Conservation (phyloP, 2,888 invertebrate genomes). For the Cremastinae sp. region DNA sequence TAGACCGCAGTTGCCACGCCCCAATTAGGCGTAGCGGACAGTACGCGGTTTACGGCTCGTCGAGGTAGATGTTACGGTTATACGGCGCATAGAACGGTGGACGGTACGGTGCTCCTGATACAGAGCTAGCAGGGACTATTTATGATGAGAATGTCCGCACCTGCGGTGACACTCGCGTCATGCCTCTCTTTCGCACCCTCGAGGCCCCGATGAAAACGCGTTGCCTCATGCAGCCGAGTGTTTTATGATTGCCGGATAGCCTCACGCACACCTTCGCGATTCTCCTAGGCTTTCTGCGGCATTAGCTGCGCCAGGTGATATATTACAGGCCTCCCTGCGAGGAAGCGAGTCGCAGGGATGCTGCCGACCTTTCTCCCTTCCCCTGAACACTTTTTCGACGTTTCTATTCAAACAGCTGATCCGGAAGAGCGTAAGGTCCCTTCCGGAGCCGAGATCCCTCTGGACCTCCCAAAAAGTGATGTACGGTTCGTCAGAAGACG, state of each 20-base stretch:
- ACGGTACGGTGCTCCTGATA: background rate
- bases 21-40: slow-evolving; percentile 76
- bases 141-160: slow-evolving; percentile 80
- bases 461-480: background rate
- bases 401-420: slow-evolving; percentile 37
- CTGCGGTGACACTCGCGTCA: slow-evolving; percentile 77
- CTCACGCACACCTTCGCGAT: slow-evolving; percentile 73
- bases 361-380: slow-evolving; percentile 58
- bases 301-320: slow-evolving; percentile 74
- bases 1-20: slow-evolving; percentile 73
- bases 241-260: slow-evolving; percentile 75
- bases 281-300: slow-evolving; percentile 55
- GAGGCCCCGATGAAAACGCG: slow-evolving; percentile 41
- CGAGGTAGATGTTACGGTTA: slow-evolving; percentile 37
- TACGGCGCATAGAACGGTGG: slow-evolving; percentile 42
- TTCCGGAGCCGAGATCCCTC: background rate
- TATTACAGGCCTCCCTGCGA: slow-evolving; percentile 69
- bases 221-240: slow-evolving; percentile 63
- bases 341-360: slow-evolving; percentile 63
- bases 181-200: slow-evolving; percentile 55
- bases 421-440: background rate
- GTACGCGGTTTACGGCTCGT: slow-evolving; percentile 70
- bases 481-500: too few relatives aligned
- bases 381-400: slow-evolving; percentile 16
- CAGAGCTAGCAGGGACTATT: slow-evolving; percentile 67